Base-by-base conservation (phyloP, 2,888 invertebrate species). In the Diaperis boleti region DNA sequence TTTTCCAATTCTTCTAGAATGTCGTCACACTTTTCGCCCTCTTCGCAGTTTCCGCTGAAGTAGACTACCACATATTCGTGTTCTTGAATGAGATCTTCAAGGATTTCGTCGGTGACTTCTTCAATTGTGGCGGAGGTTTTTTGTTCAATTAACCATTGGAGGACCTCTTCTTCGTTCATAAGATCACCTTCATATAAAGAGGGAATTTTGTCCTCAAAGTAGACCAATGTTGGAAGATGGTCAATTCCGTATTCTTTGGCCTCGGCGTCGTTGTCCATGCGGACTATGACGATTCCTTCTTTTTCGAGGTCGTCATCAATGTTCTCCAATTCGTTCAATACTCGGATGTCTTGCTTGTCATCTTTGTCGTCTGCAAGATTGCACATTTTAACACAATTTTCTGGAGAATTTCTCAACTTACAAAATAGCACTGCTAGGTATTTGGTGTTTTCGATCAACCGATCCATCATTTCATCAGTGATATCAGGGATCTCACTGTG, bases 21-120 rank as follows among this genome's bases (percentile, higher is more conserved):
- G 70, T 88, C 88, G 72, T 95, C 94, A 75, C 95, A 95, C 76
- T 92, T 88, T 71, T 94, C 92, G 10, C 94, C 95, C 66, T 94
- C 92, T 74, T 94, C 94, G 76, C 94, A 94, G 71, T 90, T 90
- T 15, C 94, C 94, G 79, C 94, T 94, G 83, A 95, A 96, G 80
- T 94, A 95, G 2, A 94, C 95, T n/a, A 94, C 94, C 35, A 96
- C 95, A 79, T 95, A 95, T 85, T 95, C 94, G 75, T 94, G 93
- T 76, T 95, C 93, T 68, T 92, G 92, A 71, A 96, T 93, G 17
- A 96, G 85, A 74, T 92, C 91, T 64, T 87, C 85, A 17, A 96
- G 82, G 73, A 96, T 95, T 83, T 95, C 95, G 79, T 95, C 95
- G 2, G 95, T 95, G 33, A 96, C 94, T 83, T 95, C 95, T 83